Conservation (phyloP, 2,888 invertebrate genomes). For the Flabesymbios commensalis region DNA sequence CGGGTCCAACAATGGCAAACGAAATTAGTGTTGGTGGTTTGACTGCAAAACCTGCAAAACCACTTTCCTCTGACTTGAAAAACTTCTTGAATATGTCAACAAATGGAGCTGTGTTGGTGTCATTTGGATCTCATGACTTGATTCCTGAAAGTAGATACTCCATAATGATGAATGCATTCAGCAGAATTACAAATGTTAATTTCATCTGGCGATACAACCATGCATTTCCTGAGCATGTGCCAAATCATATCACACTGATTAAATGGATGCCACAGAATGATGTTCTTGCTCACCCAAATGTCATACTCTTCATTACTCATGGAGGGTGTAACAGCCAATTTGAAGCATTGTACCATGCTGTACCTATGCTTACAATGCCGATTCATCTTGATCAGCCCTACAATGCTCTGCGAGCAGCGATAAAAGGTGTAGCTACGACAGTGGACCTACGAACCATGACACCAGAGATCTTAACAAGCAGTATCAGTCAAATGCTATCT, state of each 20-base stretch:
- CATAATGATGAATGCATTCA: too few relatives aligned
- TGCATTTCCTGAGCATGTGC: too few relatives aligned
- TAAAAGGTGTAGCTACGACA: background rate
- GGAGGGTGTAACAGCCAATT: background rate
- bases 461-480: background rate
- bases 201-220: too few relatives aligned
- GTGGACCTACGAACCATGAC: background rate
- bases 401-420: background rate
- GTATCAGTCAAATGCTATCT: background rate
- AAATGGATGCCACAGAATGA: background rate
- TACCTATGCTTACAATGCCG: background rate
- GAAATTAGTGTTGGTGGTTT: too few relatives aligned
- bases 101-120: constrained; percentile 26
- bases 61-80: too few relatives aligned
- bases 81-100: too few relatives aligned
- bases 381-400: background rate
- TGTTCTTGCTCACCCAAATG: background rate
- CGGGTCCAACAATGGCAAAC: too few relatives aligned
- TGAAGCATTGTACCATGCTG: background rate
- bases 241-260: too few relatives aligned
- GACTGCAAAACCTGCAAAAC: too few relatives aligned
- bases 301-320: background rate
- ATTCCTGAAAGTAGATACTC: too few relatives aligned
- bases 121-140: too few relatives aligned
- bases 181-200: too few relatives aligned